Evolutionary conservation across 1,140 invertebrate genomes (phyloP), one percentile per base, ranked within the genome.

Genomic region (Heliothis subflexa): DNA sequence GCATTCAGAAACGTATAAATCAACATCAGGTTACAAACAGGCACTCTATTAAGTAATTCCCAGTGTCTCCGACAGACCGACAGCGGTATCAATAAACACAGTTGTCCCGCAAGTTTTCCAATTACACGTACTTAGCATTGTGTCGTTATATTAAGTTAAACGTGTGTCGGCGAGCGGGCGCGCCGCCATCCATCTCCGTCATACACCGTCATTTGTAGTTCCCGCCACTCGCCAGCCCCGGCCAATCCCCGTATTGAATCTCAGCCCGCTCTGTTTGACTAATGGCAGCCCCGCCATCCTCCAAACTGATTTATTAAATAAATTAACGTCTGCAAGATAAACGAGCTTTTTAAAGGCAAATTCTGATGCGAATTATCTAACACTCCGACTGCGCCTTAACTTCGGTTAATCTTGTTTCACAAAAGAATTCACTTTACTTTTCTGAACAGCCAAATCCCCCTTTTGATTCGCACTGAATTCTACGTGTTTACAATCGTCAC

Each of bases 271-370:
- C 74, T 54, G 82, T 83, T 88, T 90, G 86, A 91, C 85, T 91
- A 91, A 93, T 93, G 86, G 86, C 85, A 73, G 61, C 75, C 78
- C 87, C 85, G 86, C 80, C 86, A 82, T 81, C 84, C 74, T 81
- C 82, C 81, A 80, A 86, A 85, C 89, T 90, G 88, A 93, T 91
- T 93, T 93, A 93, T 93, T 93, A 88, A 91, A 93, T 91, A 89
- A 93, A 91, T 93, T 88, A 89, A 90, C 84, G 86, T 86, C 81
- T 68, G 57, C 77, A 75, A 89, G 88, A 91, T 89, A 87, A 90
- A 93, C 86, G 89, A 88, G 74, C 83, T 78, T 82, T 84, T 86
- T 83, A 85, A 79, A 85, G 84, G 77, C 82, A 84, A 86, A 89
- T 82, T 83, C 68, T 82, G 55, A 79, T 73, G 81, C 79, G 73